phyloP scores from a whole-genome alignment of 2,888 invertebrate species.

The Ephialtes manifestator region DNA sequence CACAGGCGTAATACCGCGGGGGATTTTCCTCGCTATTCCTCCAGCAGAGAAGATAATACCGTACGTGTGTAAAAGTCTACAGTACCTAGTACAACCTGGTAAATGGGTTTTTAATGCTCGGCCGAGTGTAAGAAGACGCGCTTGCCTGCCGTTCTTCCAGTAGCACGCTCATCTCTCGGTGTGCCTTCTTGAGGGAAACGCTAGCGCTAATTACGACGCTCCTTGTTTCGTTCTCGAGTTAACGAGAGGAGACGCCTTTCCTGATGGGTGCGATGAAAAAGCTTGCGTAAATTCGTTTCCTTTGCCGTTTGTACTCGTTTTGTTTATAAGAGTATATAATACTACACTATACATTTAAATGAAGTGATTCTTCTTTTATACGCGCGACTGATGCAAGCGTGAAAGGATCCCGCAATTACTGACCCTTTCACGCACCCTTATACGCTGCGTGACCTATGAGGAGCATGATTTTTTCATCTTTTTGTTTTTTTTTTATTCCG shows the following conservation, averaged over 20 bases:
- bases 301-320: constrained; percentile 8
- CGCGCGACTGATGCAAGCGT: constrained; percentile 51
- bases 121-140: constrained; percentile 36
- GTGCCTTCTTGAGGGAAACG: constrained; percentile 42
- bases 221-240: constrained; percentile 43
- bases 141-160: constrained; percentile 25
- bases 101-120: constrained; percentile 68
- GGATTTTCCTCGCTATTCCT: background rate
- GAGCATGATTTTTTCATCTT: constrained; percentile 28
- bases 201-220: constrained; percentile 62
- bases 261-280: constrained; percentile 18
- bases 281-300: constrained; percentile 47
- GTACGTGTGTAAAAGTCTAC: constrained; percentile 2
- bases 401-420: constrained; percentile 64
- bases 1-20: background rate
- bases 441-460: constrained; percentile 38
- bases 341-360: constrained; percentile 46
- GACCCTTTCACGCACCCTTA: constrained; percentile 61
- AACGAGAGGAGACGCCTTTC: constrained; percentile 45
- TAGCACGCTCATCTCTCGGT: constrained; percentile 29
- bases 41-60: background rate
- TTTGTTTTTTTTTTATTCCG: constrained; percentile 17
- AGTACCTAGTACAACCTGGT: constrained; percentile 27
- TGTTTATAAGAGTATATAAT: constrained; percentile 34
- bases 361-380: constrained; percentile 62